Evolutionary conservation across 2,888 invertebrate genomes (phyloP), one percentile per base, ranked within the genome.

Genomic region (Anthophora plumipes): DNA sequence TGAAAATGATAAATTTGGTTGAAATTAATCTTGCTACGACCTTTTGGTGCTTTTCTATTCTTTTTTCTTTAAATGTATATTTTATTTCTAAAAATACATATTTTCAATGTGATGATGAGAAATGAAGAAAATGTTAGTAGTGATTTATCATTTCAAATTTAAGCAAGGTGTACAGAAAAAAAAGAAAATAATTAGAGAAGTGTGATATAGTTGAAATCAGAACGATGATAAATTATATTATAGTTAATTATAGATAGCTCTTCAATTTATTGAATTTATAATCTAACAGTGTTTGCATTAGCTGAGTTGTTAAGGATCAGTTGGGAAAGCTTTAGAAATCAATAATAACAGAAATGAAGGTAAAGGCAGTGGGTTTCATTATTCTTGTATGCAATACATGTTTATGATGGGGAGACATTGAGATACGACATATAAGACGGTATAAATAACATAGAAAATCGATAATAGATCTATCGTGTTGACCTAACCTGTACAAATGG

Each of bases 391-490:
- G 4, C 4, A 4, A 31, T 31, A 31, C 31, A 31, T 4, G 31
- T 31, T 31, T 31, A 31, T 31, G 4, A 31, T 31, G 31, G 4
- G 17, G 0, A 46, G n/a, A n/a, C 8, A 48, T 48, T 48, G 48
- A n/a, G 6, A 48, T 48, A 31, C 1, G 31, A 31, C 31, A 31
- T 31, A 4, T 48, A n/a, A n/a, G 48, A 48, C 11, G 48, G n/a
- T 48, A 48, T n/a, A 48, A 48, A 48, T 48, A 48, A 48, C n/a
- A 17, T 8, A 48, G 48, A 48, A 48, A 48, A 48, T 48, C 1
- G 48, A 48, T 48, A 48, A n/a, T 48, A 48, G n/a, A n/a, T 48
- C 48, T 48, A n/a, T 48, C n/a, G 17, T 48, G n/a, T 48, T 48
- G 48, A n/a, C n/a, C 7, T 8, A 48, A 48, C 48, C n/a, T 48